Percentiles rank a stretch among this genome's conserved stretches.
Evolutionary conservation across 2,888 invertebrate genomes (phyloP).

Genomic region (Nineta flava): DNA sequence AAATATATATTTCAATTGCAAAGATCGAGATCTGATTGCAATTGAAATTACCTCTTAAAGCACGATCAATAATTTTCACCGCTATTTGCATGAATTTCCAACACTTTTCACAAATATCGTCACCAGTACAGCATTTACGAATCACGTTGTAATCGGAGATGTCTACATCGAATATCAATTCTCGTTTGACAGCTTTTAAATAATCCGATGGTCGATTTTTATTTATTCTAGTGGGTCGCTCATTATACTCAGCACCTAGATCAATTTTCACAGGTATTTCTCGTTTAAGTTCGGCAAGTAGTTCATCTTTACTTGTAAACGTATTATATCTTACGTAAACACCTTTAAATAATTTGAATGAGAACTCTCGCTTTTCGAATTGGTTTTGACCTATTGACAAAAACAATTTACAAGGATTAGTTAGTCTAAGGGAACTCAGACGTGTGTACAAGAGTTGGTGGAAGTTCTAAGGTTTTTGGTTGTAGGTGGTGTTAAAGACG

Average conservation of each 20-base stretch:
- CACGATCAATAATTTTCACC: conserved; percentile 71
- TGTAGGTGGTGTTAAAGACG: no score
- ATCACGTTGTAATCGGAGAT: conserved; percentile 98
- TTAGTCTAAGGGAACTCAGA: no score
- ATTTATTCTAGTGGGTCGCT: conserved; percentile 28
- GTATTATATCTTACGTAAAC: neutral
- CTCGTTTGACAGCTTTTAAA: conserved; percentile 39
- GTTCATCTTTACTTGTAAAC: neutral
- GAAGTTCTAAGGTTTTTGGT: no score
- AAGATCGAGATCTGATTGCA: no score
- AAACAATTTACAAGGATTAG: no score
- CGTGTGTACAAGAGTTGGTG: no score
- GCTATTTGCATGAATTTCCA: conserved; percentile 96
- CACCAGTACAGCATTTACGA: conserved; percentile 78
- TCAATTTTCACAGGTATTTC: conserved; percentile 81
- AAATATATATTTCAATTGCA: no score
- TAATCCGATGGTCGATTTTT: no score
- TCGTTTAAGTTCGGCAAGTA: neutral
- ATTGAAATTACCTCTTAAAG: conserved; percentile 58
- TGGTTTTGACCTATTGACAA: no score
- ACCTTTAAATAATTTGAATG: neutral
- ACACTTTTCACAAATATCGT: conserved; percentile 83
- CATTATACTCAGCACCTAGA: conserved; percentile 79
- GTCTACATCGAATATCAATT: conserved; percentile 98
- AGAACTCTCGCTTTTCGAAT: neutral